phyloP scores from a whole-genome alignment of 1,140 invertebrate species.

The Trypoxylus dichotomus region DNA sequence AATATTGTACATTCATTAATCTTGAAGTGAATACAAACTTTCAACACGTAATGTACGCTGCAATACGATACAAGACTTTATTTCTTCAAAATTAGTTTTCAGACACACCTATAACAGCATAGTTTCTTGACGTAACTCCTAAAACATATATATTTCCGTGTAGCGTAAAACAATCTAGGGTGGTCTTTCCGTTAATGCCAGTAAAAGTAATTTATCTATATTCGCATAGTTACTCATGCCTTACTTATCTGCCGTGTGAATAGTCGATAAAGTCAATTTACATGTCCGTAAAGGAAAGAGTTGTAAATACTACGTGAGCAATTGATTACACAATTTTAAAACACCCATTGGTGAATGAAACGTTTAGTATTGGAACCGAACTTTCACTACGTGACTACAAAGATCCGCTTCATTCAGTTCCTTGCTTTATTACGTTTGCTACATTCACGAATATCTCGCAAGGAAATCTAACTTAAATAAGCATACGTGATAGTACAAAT shows the following conservation, averaged over 20 bases:
- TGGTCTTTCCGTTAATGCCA: background rate
- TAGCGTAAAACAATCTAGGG: background rate
- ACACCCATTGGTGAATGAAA: background rate
- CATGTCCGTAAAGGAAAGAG: background rate
- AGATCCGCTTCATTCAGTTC: background rate
- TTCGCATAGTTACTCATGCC: background rate
- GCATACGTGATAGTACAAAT: too few relatives aligned
- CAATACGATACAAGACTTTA: background rate
- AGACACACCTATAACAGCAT: background rate
- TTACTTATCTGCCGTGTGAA: background rate
- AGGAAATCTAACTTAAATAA: background rate
- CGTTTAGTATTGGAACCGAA: background rate
- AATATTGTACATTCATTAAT: too few relatives aligned
- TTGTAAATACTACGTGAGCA: background rate
- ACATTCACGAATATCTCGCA: background rate
- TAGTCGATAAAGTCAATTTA: background rate
- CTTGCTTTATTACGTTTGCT: background rate
- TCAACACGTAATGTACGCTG: background rate
- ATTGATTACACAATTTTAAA: background rate
- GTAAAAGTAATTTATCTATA: background rate
- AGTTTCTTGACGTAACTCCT: background rate
- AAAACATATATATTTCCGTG: background rate
- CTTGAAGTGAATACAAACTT: too few relatives aligned
- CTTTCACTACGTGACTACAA: conserved; percentile 5
- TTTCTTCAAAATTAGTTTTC: background rate